Evolutionary conservation across 2,888 invertebrate species (phyloP).

Genomic region (Drosophila anomelani): DNA sequence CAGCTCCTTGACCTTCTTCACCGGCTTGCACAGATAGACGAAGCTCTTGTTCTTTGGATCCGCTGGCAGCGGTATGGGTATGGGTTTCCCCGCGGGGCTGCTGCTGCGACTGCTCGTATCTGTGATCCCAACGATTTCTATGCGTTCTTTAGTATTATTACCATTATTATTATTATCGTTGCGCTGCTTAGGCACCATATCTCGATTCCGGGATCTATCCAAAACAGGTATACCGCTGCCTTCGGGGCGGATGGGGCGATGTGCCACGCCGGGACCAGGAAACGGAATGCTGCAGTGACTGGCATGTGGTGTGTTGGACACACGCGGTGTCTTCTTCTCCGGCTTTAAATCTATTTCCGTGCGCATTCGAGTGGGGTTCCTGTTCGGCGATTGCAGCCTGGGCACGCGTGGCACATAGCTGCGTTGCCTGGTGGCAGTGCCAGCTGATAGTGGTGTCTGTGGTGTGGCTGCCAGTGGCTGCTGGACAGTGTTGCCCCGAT

Average conservation of each 20-base stretch:
- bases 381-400: constrained; percentile 14
- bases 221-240: not conserved
- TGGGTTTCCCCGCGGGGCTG: constrained; percentile 32
- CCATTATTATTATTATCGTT: too few relatives aligned
- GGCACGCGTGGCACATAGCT: constrained; percentile 59
- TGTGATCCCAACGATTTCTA: not conserved
- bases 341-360: not conserved
- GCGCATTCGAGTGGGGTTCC: not conserved
- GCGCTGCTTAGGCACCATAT: not conserved
- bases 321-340: constrained; percentile 1
- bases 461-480: not conserved
- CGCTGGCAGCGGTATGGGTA: constrained; percentile 22
- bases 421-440: not conserved
- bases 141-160: not conserved
- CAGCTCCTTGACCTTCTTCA: constrained; percentile 56
- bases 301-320: constrained; percentile 14
- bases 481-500: not conserved
- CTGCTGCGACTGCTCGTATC: not conserved
- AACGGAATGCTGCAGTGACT: constrained; percentile 16
- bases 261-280: not conserved
- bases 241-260: not conserved
- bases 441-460: not conserved
- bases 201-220: not conserved
- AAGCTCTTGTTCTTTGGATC: constrained; percentile 62
- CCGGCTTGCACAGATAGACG: constrained; percentile 62